Evolutionary conservation across 2,797 vertebrate genomes (phyloP), one percentile per base, ranked within the genome.

Genomic region (Rhyacichthys aspro): DNA sequence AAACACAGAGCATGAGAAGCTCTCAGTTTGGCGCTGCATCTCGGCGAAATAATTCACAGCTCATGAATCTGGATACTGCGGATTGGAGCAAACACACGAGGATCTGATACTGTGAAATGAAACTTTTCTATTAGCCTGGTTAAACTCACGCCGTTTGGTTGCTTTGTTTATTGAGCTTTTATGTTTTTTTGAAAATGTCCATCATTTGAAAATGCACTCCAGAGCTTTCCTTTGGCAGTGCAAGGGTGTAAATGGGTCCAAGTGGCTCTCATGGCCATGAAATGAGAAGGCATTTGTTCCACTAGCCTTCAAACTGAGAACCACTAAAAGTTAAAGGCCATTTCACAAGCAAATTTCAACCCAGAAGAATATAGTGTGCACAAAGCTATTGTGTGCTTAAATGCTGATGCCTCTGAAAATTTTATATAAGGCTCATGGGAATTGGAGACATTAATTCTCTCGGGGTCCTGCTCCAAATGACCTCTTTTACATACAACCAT

Each of bases 1-100:
- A 79, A 84, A 85, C 43, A 78, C 55, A 19, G 67, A 82, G 50
- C 63, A 65, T 58, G 55, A 59, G 74, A 80, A 71, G 53, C 49
- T 58, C 37, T 75, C 34, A 32, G 56, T 52, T 58, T 72, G 45
- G 33, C 7, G 17, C 36, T 67, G 12, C 49, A 17, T 73, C 68
- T 54, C 61, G 61, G n/a, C 67, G 36, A 44, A 70, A 42, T 59
- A 17, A 67, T 70, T 83, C 43, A 67, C 48, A 43, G 7, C 46
- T 81, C 65, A 19, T 10, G 0, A 39, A 18, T 56, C 14, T 5
- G 15, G 63, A 78, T 73, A 63, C 37, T 42, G 17, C 19, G 64
- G 43, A 16, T 68, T 62, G 63, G 50, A 39, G 49, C 45, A 59
- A 67, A 72, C 50, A 55, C 61, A 54, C 68, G 66, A 67, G 11